Evolutionary conservation across 2,888 invertebrate genomes (phyloP), one percentile per base, ranked within the genome.

Genomic region (Lycia hirtaria): DNA sequence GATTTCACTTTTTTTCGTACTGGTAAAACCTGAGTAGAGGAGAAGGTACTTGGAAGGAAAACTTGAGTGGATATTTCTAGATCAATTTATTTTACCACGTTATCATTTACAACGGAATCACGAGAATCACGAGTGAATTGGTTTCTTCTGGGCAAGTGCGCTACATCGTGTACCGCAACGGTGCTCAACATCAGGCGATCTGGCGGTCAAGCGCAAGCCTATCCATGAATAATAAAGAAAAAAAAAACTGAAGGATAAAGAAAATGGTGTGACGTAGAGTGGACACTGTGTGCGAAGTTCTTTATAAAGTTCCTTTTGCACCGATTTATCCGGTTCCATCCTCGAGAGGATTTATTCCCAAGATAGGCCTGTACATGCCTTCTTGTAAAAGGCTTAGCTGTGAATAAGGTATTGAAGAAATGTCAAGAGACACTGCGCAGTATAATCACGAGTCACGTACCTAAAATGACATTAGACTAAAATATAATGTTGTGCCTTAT

Each of bases 321-420:
- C 24, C 40, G 28, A 28, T 55, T 49, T 56, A 56, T 47, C 24
- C 35, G 15, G n/a, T 15, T 19, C 10, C 14, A 15, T n/a, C n/a
- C 40, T 19, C 32, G 15, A 47, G 51, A 37, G 51, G 57, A 58
- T 58, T 58, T 58, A 58, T 58, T 49, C 57, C 48, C 57, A n/a
- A 45, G 56, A 41, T 56, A 51, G 52, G 37, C 48, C 43, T 58
- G 41, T 58, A 53, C 57, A 58, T 32, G 52, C 53, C 57, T 56
- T 33, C 56, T 53, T 30, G 57, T 43, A 15, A 58, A 58, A 53
- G 52, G 52, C 57, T 58, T 58, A 58, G 48, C 47, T 40, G 26
- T 48, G 52, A 52, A 57, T 53, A 52, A 52, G 32, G 48, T 49
- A 58, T 48, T 48, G 38, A 58, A 41, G 57, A 30, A 24, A 43